Evolutionary conservation across 2,888 invertebrate genomes (phyloP).

Genomic region (Augiades crinisus): DNA sequence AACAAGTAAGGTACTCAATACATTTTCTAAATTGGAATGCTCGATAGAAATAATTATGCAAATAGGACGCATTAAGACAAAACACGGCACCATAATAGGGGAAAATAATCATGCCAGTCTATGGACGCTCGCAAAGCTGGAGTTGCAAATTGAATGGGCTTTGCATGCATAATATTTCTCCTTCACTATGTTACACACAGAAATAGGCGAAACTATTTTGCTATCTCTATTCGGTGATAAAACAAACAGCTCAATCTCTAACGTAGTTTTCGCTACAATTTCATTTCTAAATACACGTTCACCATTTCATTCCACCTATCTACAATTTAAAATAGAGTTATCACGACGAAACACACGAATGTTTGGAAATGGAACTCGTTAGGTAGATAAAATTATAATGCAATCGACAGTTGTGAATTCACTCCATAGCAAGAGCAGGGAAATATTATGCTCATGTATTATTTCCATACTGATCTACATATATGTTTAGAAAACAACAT

Average conservation of each 20-base stretch:
- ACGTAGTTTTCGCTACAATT: slow-evolving; percentile 16
- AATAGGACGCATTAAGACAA: not conserved
- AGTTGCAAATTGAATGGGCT: slow-evolving; percentile 25
- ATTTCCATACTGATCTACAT: too few relatives aligned
- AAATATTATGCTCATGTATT: too few relatives aligned
- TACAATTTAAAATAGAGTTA: slow-evolving; percentile 16
- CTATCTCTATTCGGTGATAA: slow-evolving; percentile 11
- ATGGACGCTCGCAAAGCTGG: slow-evolving; percentile 6
- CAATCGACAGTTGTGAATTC: too few relatives aligned
- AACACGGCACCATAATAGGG: not conserved
- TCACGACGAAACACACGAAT: not conserved
- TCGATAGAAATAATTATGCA: not conserved
- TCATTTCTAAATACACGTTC: slow-evolving; percentile 18
- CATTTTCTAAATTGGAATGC: not conserved
- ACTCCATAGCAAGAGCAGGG: too few relatives aligned
- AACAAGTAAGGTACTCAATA: not conserved
- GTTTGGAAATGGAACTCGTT: too few relatives aligned
- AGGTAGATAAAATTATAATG: not conserved
- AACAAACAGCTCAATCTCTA: slow-evolving; percentile 18
- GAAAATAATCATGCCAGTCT: slow-evolving; percentile 10
- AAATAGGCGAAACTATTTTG: slow-evolving; percentile 17
- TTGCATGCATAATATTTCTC: slow-evolving; percentile 25
- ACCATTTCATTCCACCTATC: slow-evolving; percentile 8
- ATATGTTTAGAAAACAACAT: too few relatives aligned
- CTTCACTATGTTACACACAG: slow-evolving; percentile 21